These are phyloP conservation scores for Cetoscarus ocellatus DNA, from an alignment of 2,797 vertebrate species.

Conservation along the genomic window DNA sequence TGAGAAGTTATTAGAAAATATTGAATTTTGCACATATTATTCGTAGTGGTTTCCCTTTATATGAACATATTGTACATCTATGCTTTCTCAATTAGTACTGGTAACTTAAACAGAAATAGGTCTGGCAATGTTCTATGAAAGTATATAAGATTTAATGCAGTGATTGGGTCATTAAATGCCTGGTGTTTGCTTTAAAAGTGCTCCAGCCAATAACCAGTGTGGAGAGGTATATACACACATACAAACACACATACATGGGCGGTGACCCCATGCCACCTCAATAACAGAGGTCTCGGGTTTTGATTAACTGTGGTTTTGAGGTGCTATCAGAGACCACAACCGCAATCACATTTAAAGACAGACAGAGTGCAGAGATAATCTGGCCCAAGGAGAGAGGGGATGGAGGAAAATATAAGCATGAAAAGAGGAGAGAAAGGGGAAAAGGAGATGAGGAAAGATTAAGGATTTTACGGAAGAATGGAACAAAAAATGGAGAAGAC, in stretches of 20 bases:
- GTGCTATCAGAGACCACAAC: constrained; percentile 61
- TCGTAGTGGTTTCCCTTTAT: too few species aligned
- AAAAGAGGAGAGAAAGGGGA: background rate
- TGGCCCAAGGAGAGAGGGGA: background rate
- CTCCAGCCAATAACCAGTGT: constrained; percentile 47
- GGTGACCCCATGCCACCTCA: constrained; percentile 57
- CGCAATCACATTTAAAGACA: constrained; percentile 57
- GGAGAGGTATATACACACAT: constrained; percentile 26
- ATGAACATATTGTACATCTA: too few species aligned
- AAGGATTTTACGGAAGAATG: background rate
- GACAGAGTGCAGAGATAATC: constrained; percentile 43
- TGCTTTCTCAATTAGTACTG: too few species aligned
- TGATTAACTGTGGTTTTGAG: constrained; percentile 77
- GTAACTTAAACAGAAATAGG: too few species aligned
- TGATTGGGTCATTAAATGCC: too few species aligned
- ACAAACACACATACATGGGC: constrained; percentile 21
- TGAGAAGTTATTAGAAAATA: too few species aligned
- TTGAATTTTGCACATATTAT: too few species aligned
- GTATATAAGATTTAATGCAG: too few species aligned
- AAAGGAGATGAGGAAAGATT: background rate
- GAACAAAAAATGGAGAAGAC: constrained; percentile 9
- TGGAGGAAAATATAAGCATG: background rate
- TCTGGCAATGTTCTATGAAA: too few species aligned
- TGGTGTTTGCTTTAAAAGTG: constrained; percentile 13
- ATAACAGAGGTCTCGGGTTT: constrained; percentile 69